Percentiles rank a stretch among this genome's conserved stretches.
These are phyloP conservation scores for Caenorhabditis briggsae DNA, from an alignment of 1,140 invertebrate species.

Conservation along the genomic window DNA sequence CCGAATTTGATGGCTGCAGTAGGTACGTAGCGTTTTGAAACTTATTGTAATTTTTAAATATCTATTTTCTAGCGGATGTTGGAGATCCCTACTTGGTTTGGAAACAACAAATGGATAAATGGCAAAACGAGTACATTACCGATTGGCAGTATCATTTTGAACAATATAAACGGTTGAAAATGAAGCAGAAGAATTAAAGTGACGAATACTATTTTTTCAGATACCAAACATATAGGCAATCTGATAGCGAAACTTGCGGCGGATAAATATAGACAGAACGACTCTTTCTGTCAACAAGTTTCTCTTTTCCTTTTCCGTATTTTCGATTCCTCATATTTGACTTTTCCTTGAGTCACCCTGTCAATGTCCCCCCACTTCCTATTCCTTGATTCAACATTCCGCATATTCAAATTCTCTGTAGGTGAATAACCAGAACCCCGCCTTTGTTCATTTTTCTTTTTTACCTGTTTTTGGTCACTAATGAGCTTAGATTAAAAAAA, in stretches of 20 bases:
- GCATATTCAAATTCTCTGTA: constrained; percentile 34
- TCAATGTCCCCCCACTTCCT: constrained; percentile 13
- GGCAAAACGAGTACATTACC: constrained; percentile 80
- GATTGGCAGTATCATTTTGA: constrained; percentile 80
- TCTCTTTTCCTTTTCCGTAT: not conserved
- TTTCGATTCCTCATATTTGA: constrained; percentile 39
- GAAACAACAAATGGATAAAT: constrained; percentile 80
- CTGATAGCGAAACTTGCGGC: constrained; percentile 50
- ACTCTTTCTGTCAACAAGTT: constrained; percentile 49
- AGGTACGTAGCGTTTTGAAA: constrained; percentile 74
- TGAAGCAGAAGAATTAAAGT: constrained; percentile 4
- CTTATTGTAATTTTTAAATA: not conserved
- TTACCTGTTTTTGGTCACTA: constrained; percentile 35
- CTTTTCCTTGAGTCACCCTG: constrained; percentile 37
- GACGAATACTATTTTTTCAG: not conserved
- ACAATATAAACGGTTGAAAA: constrained; percentile 73
- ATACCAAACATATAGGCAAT: constrained; percentile 52
- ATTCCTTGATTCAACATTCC: constrained; percentile 54
- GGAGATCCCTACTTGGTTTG: constrained; percentile 79
- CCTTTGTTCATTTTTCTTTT: not conserved
- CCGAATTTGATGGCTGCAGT: constrained; percentile 86
- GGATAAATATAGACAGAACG: constrained; percentile 19
- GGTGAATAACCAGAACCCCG: constrained; percentile 8
- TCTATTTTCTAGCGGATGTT: constrained; percentile 78
- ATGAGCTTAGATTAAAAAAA: constrained; percentile 50